Conservation (phyloP, 1,140 invertebrate species). For the Procambarus virginalis region DNA sequence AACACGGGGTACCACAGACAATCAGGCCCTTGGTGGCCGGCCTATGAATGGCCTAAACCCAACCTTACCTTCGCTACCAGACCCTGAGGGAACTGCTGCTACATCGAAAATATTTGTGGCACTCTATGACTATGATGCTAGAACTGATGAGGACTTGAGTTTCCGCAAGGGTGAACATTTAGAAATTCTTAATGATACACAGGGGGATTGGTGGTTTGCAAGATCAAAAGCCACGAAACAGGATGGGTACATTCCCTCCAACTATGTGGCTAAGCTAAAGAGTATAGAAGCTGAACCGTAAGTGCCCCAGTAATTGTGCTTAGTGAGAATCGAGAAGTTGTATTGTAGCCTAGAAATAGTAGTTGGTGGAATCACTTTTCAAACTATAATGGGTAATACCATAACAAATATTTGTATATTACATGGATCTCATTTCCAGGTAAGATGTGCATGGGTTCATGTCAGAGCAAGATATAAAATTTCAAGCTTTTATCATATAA, state of each 20-base stretch:
- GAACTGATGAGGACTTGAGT: constrained; percentile 98
- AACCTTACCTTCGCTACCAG: constrained; percentile 49
- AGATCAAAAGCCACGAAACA: constrained; percentile 93
- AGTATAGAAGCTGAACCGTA: constrained; percentile 99
- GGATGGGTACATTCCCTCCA: constrained; percentile 99
- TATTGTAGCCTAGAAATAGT: no score
- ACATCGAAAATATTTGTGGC: constrained; percentile 89
- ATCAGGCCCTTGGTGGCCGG: constrained; percentile 49
- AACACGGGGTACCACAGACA: constrained; percentile 22
- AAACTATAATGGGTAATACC: no score
- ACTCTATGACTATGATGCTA: constrained; percentile 98
- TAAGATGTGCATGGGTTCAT: no score
- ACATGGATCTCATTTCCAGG: no score
- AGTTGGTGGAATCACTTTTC: no score
- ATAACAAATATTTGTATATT: no score
- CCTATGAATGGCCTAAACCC: constrained; percentile 58
- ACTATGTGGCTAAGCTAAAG: constrained; percentile 99
- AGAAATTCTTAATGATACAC: constrained; percentile 98
- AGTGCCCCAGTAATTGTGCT: constrained; percentile 75
- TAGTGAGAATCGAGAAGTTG: constrained; percentile 70
- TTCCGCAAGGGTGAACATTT: constrained; percentile 98
- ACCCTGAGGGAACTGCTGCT: constrained; percentile 51
- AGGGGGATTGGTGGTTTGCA: constrained; percentile 99
- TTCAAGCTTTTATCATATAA: no score
- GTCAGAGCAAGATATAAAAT: no score